Percentiles rank a stretch among this genome's conserved stretches.
phyloP scores from a whole-genome alignment of 2,113 vertebrate genomes.

The Herpetotheres cachinnans region DNA sequence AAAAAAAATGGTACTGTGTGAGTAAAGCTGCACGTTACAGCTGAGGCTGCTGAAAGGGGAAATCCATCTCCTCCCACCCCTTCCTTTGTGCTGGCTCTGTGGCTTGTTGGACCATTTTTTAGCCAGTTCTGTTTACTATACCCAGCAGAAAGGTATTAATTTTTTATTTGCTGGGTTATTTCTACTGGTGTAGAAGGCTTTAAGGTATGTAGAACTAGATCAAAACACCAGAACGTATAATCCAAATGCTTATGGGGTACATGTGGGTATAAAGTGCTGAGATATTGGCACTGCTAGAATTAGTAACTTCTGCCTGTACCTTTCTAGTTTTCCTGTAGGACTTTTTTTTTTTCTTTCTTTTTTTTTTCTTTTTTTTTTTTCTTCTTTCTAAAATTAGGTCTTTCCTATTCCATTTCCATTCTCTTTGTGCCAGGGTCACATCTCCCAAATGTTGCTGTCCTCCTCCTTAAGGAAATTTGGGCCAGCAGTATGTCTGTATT shows the following conservation, averaged over 20 bases:
- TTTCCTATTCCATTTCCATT: not conserved
- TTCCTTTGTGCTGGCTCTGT: not conserved
- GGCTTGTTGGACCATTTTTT: not conserved
- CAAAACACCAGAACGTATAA: not conserved
- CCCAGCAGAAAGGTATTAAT: not conserved
- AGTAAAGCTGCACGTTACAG: not conserved
- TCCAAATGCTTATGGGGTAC: not conserved
- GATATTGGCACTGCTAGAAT: not conserved
- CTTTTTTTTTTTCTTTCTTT: not conserved
- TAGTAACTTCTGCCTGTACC: not conserved
- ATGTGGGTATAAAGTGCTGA: not conserved
- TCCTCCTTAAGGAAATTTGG: not conserved
- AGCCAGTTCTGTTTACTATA: not conserved
- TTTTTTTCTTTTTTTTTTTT: not conserved
- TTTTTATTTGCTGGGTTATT: not conserved
- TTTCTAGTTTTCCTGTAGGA: not conserved
- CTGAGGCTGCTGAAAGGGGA: not conserved
- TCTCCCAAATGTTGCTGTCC: not conserved
- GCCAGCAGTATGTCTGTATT: not conserved
- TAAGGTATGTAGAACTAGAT: not conserved
- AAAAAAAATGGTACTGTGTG: not conserved
- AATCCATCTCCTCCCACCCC: not conserved
- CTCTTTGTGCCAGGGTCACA: not conserved
- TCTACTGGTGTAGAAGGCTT: not conserved
- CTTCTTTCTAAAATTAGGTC: not conserved